Evolutionary conservation across 1,140 invertebrate genomes (phyloP).

Genomic region (Thalassaphorura encarpata): DNA sequence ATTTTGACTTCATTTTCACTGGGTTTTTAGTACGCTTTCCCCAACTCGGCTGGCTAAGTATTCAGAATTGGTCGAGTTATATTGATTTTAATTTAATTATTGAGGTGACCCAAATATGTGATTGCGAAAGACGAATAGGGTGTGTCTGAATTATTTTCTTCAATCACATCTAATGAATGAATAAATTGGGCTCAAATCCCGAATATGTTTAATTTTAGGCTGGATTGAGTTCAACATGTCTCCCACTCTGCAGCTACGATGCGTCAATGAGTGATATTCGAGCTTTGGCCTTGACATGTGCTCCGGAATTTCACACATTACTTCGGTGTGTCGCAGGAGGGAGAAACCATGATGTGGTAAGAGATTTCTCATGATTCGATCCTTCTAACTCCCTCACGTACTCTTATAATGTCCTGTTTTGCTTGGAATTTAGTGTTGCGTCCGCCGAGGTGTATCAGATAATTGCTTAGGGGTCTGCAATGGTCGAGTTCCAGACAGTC

Average conservation of each 20-base stretch:
- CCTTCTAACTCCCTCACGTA: too few species aligned
- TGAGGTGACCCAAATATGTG: not conserved
- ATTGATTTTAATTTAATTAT: not conserved
- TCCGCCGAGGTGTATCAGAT: constrained; percentile 57
- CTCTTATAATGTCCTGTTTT: too few species aligned
- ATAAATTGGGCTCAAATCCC: too few species aligned
- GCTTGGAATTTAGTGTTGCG: constrained; percentile 58
- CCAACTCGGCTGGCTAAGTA: too few species aligned
- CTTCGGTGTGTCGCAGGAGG: constrained; percentile 59
- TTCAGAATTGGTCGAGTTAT: too few species aligned
- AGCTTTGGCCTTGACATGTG: constrained; percentile 52
- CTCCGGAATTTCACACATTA: constrained; percentile 55
- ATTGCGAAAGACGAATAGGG: not conserved
- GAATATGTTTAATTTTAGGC: constrained; percentile 40
- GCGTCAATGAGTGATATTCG: constrained; percentile 65
- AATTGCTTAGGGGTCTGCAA: constrained; percentile 60
- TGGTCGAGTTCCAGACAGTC: constrained; percentile 49
- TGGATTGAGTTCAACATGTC: constrained; percentile 56
- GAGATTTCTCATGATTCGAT: constrained; percentile 16
- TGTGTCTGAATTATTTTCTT: too few species aligned
- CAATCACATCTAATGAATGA: not conserved
- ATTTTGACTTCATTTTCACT: too few species aligned
- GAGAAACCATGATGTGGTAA: constrained; percentile 65
- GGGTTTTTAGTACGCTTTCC: too few species aligned
- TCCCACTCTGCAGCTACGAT: constrained; percentile 70